Evolutionary conservation across 2,888 invertebrate genomes (phyloP), one percentile per base, ranked within the genome.

Genomic region (Nemoura dubitans): DNA sequence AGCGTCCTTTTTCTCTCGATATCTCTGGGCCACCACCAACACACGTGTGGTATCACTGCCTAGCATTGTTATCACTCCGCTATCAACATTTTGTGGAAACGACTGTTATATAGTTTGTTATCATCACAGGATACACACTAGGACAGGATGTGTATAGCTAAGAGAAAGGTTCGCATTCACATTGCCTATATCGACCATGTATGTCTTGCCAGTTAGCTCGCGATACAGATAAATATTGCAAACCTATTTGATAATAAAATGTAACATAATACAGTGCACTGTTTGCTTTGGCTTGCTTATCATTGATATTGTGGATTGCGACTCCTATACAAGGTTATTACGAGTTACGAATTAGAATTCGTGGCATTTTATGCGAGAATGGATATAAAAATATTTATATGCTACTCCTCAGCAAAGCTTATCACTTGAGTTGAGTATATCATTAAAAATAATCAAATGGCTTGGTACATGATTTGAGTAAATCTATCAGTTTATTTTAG

Each of bases 71-170:
- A 81, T 81, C 81, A 81, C 78, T 78, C 3, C 78, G n/a, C 78
- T 78, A 78, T 78, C 78, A 78, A 78, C 26, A 10, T 28, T 27
- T 81, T 29, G 81, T 81, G 81, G 81, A 81, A 81, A 81, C 16
- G 81, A 30, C 81, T 81, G 28, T 81, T 27, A 76, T 76, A 25
- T 25, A 27, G 28, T 80, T 25, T 14, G n/a, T 80, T 81, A 81
- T 81, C 81, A 81, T 30, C n/a, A 81, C 81, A 81, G 81, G 81
- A 81, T 81, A 59, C 21, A 16, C 21, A 10, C 59, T 36, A 6
- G 36, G 36, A 30, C 81, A 28, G 81, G 81, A 81, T 81, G 30
- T 81, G 81, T 81, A 28, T 59, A 26, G 26, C 78, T 26, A 27
- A 81, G 29, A 28, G 81, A 81, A 81, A 81, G 81, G 81, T 30